Evolutionary conservation across 2,113 vertebrate genomes (phyloP), one percentile per base, ranked within the genome.

Genomic region (Ovibos moschatus): DNA sequence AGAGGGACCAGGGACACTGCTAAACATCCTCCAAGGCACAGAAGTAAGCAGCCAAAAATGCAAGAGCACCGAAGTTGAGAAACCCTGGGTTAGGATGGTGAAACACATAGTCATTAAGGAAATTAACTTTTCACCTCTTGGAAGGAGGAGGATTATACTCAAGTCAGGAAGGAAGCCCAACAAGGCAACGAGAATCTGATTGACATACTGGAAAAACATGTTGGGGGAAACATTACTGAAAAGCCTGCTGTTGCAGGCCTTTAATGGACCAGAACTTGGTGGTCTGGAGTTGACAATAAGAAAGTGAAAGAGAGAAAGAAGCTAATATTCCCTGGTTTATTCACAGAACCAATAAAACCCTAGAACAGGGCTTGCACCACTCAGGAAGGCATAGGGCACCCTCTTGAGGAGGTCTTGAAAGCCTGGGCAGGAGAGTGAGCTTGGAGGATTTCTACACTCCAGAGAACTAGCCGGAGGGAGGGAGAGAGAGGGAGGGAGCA

Each of bases 181-280:
- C 1, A 14, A 28, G 33, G 27, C 55, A 50, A 27, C 0, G 0
- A 71, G 57, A 60, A 45, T 50, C 51, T 11, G 7, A 5, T 0
- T 0, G 10, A 45, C 17, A 3, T 27, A 82, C 60, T 71, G 67
- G 81, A 81, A 79, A 64, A 93, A 58, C 67, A 86, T 43, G 57
- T 33, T 36, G 30, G 11, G 11, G 71, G 1, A 19, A 17, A 47
- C 12, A 33, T 40, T 23, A 5, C 28, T 2, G 45, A 19, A 21
- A 87, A 84, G 36, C 30, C 86, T 82, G 16, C 6, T 71, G n/a
- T 36, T 71, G 33, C 7, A 0, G n/a, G 11, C 64, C 64, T 71
- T n/a, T 71, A 36, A 71, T 5, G 64, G 64, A 36, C 64, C 17
- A 2, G 17, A 71, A 36, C 17, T 9, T 71, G n/a, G 64, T 71